phyloP scores from a whole-genome alignment of 2,888 invertebrate species.

The Ceramica pisi region DNA sequence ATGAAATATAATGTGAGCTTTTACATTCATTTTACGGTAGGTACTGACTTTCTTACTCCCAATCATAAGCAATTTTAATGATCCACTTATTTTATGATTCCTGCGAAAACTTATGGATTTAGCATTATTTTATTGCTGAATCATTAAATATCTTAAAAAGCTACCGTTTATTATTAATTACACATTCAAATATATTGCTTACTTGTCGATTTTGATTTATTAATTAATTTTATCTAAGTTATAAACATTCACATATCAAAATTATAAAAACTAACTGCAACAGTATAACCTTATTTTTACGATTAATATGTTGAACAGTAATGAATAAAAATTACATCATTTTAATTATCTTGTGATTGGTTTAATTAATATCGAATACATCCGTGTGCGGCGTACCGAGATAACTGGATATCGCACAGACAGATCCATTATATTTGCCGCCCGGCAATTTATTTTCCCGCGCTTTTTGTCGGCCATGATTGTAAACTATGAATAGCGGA shows the following conservation, averaged over 20 bases:
- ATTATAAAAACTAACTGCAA: no score
- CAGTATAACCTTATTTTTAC: conserved; percentile 1
- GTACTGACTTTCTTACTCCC: no score
- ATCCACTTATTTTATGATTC: not conserved
- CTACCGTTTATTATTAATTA: not conserved
- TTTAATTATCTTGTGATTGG: conserved; percentile 56
- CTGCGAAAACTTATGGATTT: not conserved
- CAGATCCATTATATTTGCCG: conserved; percentile 79
- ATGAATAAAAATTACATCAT: conserved; percentile 33
- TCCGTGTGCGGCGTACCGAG: conserved; percentile 70
- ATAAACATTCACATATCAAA: conserved; percentile 2
- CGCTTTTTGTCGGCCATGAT: conserved; percentile 78
- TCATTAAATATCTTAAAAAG: not conserved
- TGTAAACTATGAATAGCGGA: conserved; percentile 80
- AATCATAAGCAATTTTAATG: not conserved
- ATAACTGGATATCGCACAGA: conserved; percentile 76
- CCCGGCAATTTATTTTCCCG: conserved; percentile 78
- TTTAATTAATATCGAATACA: conserved; percentile 74
- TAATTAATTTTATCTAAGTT: not conserved
- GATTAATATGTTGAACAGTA: not conserved
- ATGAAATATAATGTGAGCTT: not conserved
- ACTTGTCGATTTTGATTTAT: not conserved
- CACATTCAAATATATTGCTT: not conserved
- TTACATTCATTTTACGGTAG: no score
- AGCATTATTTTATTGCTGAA: no score